phyloP scores from a whole-genome alignment of 2,113 vertebrate species.

The Globicephala melas region DNA sequence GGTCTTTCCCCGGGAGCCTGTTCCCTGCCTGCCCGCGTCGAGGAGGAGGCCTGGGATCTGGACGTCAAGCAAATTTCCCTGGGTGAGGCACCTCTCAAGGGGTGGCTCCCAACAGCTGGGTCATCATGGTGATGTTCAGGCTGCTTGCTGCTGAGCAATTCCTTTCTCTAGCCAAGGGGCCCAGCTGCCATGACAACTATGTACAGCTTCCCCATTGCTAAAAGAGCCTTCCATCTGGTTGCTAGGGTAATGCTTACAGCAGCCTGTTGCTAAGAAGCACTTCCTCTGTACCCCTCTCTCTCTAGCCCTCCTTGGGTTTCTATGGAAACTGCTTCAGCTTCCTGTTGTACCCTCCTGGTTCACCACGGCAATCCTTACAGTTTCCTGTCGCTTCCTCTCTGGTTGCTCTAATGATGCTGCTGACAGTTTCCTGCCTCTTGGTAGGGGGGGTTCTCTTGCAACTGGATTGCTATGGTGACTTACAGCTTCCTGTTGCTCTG shows the following conservation, averaged over 20 bases:
- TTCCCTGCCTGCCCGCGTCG: constrained; percentile 77
- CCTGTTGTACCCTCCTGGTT: constrained; percentile 73
- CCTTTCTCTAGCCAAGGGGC: constrained; percentile 70
- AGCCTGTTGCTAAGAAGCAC: constrained; percentile 73
- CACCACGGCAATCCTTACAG: constrained; percentile 68
- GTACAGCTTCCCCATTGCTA: constrained; percentile 71
- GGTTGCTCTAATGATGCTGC: constrained; percentile 74
- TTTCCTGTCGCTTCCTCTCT: constrained; percentile 76
- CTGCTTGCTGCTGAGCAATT: constrained; percentile 69
- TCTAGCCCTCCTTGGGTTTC: constrained; percentile 70
- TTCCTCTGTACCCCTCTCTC: constrained; percentile 71
- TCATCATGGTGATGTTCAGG: constrained; percentile 64
- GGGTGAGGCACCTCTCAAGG: constrained; percentile 76
- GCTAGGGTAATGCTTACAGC: constrained; percentile 71
- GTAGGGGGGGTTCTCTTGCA: constrained; percentile 70
- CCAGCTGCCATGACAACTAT: constrained; percentile 68
- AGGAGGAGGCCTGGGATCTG: constrained; percentile 81
- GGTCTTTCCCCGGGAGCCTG: constrained; percentile 76
- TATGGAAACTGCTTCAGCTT: constrained; percentile 78
- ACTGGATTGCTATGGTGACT: constrained; percentile 72
- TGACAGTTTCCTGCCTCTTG: constrained; percentile 76
- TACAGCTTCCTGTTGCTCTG: constrained; percentile 75
- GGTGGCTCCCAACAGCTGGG: constrained; percentile 72
- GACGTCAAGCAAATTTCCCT: constrained; percentile 81
- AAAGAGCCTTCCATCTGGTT: constrained; percentile 69